phyloP scores from a whole-genome alignment of 2,888 invertebrate species.

The Eucera pruinosa region DNA sequence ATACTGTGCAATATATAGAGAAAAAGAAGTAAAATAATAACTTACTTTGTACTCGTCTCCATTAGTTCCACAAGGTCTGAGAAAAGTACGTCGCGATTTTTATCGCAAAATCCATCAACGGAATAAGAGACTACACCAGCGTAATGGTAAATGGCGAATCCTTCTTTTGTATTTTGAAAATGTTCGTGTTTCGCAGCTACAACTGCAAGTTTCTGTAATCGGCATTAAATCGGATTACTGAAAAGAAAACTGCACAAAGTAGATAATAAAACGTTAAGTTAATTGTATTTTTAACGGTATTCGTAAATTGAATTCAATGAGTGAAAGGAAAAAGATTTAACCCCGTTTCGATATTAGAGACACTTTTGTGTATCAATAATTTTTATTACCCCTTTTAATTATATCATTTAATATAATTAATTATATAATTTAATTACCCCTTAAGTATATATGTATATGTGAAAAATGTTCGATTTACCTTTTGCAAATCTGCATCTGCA shows the following conservation, averaged over 20 bases:
- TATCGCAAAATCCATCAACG: constrained; percentile 88
- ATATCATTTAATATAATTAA: too few relatives aligned
- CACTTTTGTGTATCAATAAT: too few relatives aligned
- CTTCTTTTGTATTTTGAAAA: constrained; percentile 85
- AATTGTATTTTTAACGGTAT: background rate
- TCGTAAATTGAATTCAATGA: background rate
- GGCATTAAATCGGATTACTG: background rate
- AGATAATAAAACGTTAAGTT: background rate
- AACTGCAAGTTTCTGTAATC: constrained; percentile 85
- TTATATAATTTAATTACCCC: too few relatives aligned
- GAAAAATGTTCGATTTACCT: too few relatives aligned
- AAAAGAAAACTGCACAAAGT: background rate
- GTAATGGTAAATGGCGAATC: constrained; percentile 88
- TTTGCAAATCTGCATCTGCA: constrained; percentile 87
- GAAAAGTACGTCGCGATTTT: constrained; percentile 89
- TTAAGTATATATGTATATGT: too few relatives aligned
- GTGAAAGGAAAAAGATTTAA: too few relatives aligned
- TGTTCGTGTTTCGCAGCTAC: constrained; percentile 86
- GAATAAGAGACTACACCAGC: constrained; percentile 89
- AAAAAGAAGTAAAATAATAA: constrained; percentile 10
- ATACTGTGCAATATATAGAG: background rate
- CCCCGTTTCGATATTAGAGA: too few relatives aligned
- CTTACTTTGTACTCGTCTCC: constrained; percentile 87
- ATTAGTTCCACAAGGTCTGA: constrained; percentile 88
- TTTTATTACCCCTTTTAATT: too few relatives aligned